phyloP scores from a whole-genome alignment of 2,888 invertebrate species.

The Stegana nigrithorax region DNA sequence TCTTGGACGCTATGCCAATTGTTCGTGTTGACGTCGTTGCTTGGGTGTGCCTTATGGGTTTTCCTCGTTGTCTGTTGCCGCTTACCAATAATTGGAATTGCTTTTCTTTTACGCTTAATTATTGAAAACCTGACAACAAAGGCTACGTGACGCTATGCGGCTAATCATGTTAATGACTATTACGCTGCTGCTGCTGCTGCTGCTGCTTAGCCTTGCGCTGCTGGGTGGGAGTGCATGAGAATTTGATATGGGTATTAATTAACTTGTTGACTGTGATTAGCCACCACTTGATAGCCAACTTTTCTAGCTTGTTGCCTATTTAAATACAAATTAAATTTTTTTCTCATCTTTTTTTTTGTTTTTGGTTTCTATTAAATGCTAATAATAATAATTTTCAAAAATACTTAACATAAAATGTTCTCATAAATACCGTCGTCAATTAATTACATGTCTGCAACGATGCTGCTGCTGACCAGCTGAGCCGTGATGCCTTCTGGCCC shows the following conservation, averaged over 20 bases:
- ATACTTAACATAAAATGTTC: too few species aligned
- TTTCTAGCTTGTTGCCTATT: too few species aligned
- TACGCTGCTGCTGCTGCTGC: background rate
- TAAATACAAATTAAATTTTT: background rate
- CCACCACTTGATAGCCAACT: too few species aligned
- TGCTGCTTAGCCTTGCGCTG: background rate
- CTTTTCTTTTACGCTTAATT: background rate
- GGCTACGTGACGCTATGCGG: constrained; percentile 2
- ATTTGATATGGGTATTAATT: background rate
- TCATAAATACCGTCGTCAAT: too few species aligned
- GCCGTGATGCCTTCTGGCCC: too few species aligned
- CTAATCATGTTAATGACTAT: background rate
- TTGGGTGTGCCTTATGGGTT: background rate
- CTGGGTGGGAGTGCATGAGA: background rate
- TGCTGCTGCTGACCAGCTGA: too few species aligned
- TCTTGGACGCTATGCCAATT: too few species aligned
- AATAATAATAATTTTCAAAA: too few species aligned
- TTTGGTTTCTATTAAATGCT: too few species aligned
- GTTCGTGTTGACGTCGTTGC: background rate
- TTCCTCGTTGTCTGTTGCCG: background rate
- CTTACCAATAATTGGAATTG: background rate
- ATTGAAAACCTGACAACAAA: background rate
- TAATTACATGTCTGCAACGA: too few species aligned
- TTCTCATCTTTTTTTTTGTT: too few species aligned
- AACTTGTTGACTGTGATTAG: too few species aligned